Evolutionary conservation across 2,888 invertebrate genomes (phyloP).

Genomic region (Sialis lutaria): DNA sequence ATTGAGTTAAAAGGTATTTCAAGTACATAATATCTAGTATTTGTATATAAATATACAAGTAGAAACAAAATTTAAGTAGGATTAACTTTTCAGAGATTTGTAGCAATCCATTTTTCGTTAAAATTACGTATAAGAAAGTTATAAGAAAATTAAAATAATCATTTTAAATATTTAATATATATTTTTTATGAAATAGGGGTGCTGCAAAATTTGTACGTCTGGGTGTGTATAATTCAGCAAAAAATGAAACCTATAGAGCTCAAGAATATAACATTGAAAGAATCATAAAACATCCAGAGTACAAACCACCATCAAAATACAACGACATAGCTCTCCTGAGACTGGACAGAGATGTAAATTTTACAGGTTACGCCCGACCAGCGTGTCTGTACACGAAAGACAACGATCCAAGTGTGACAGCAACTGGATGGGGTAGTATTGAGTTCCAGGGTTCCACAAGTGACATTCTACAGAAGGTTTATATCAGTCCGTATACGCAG

Average conservation of each 20-base stretch:
- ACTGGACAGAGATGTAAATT: slow-evolving; percentile 21
- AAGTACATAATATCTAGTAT: too few species aligned
- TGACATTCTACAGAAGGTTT: neutral
- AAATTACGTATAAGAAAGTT: too few species aligned
- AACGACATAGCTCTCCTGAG: slow-evolving; percentile 33
- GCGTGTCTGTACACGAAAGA: slow-evolving; percentile 24
- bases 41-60: too few species aligned
- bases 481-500: neutral
- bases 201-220: neutral
- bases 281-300: slow-evolving; percentile 25
- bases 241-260: slow-evolving; percentile 10
- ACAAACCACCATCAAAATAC: slow-evolving; percentile 24
- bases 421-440: neutral
- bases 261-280: slow-evolving; percentile 19
- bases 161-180: too few species aligned
- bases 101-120: too few species aligned
- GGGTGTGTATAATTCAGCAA: neutral
- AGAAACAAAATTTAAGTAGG: too few species aligned
- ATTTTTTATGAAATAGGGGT: neutral
- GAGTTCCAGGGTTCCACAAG: neutral
- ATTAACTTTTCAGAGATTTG: too few species aligned
- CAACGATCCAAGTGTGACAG: slow-evolving; percentile 3
- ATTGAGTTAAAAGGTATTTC: too few species aligned
- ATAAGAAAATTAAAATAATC: too few species aligned
- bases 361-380: slow-evolving; percentile 25